Conservation (phyloP, 2,797 vertebrate genomes). For the Chaetophractus vellerosus region DNA sequence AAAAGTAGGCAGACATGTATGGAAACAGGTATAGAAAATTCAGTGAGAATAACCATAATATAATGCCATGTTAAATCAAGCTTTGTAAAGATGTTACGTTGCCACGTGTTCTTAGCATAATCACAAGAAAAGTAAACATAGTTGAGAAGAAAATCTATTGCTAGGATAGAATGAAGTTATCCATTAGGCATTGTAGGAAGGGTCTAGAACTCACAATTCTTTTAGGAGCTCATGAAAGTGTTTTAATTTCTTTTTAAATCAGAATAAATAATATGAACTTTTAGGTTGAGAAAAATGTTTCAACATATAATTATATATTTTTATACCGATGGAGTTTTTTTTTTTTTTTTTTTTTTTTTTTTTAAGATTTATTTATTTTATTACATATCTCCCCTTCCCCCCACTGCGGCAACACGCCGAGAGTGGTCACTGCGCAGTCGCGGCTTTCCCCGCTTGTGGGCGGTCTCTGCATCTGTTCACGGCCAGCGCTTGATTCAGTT, state of each 20-base stretch:
- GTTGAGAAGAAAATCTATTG: not conserved
- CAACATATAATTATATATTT: slow-evolving; percentile 25
- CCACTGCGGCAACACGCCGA: too few relatives aligned
- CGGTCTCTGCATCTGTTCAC: too few relatives aligned
- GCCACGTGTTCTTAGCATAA: slow-evolving; percentile 1
- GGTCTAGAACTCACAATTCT: not conserved
- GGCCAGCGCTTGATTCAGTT: too few relatives aligned
- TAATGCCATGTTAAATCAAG: not conserved
- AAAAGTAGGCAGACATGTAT: too few relatives aligned
- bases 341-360: too few relatives aligned
- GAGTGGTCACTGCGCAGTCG: too few relatives aligned
- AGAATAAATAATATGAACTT: not conserved
- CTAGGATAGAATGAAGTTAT: not conserved
- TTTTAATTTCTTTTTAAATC: slow-evolving; percentile 34
- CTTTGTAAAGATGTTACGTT: not conserved
- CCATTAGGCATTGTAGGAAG: not conserved
- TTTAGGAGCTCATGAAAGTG: not conserved
- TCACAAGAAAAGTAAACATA: not conserved
- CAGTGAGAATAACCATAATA: slow-evolving; percentile 2
- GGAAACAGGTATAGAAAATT: not conserved
- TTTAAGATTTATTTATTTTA: too few relatives aligned
- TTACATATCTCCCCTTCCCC: too few relatives aligned
- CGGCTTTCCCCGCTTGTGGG: too few relatives aligned
- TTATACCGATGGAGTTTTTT: not conserved
- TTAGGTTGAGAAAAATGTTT: not conserved